Evolutionary conservation across 2,888 invertebrate genomes (phyloP), one percentile per base, ranked within the genome.

Genomic region (Hololepta plana): DNA sequence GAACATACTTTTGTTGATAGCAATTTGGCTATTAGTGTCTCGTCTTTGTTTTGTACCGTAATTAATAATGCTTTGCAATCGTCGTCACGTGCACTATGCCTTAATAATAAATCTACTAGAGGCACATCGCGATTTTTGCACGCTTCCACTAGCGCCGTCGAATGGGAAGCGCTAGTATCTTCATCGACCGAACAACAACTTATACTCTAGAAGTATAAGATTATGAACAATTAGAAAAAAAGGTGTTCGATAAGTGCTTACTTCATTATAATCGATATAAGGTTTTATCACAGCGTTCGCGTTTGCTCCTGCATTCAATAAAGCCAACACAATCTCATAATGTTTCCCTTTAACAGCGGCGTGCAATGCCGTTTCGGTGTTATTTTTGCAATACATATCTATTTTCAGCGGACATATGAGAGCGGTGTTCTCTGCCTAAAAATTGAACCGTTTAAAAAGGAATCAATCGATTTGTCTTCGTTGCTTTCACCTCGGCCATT

Each of bases 1-100:
- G n/a, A n/a, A n/a, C n/a, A n/a, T n/a, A n/a, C 69, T 54, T 84
- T 81, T 24, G 80, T 77, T 2, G 87, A 77, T n/a, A 95, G 59
- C 12, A 93, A 57, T 36, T 76, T 75, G 8, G 82, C 75, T 4
- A 79, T 69, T 4, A 87, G 65, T 1, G 67, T 59, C 43, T 77
- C 76, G 44, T 90, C 80, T 10, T 69, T 67, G 38, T 72, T 71
- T 12, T 62, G 55, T 2, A 79, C 73, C 4, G 82, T 80, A 34
- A 82, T 73, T 15, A 67, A 57, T 22, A 93, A 60, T 3, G 93
- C 93, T 37, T 72, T 64, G 29, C 80, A 75, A 32, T 81, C 75
- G 31, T 87, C 80, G 60, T 96, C 96, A 11, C 74, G 59, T 0
- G 93, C 93, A 11, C 88, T 87, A 44, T 73, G 65, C 38, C 68